Base-by-base conservation (phyloP, 2,113 vertebrate genomes). In the Dendrocopos noguchii region DNA sequence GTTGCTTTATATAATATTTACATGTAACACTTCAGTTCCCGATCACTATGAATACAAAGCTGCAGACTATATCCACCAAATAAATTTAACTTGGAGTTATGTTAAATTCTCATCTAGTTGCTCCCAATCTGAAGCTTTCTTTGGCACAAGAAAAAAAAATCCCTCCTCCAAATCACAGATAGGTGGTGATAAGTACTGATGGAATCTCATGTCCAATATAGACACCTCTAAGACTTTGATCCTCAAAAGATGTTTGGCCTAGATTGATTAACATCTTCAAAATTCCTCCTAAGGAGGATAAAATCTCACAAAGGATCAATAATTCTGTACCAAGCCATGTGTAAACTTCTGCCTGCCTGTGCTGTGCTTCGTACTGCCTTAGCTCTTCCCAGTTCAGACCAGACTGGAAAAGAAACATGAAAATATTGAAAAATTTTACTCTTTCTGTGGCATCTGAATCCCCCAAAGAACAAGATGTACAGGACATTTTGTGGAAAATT, bases 381-480 rank as follows among this genome's bases (percentile, higher is more conserved):
- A 65, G 10, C 20, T 78, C n/a, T 81, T 75, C 29, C 66, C 1
- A 0, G 4, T 78, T 81, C 61, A 71, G 33, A 73, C 29, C 36
- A 52, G 42, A 46, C 24, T 56, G 75, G 59, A 81, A 90, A 90
- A 84, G 21, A 28, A 84, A 15, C 3, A 7, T 39, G 57, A 67
- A 94, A 91, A 83, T 82, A 84, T 24, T 92, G 68, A 84, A 82
- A 91, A 95, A 73, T 55, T 55, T 55, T 31, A 24, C 59, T 72
- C 27, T 82, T 95, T 82, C 55, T 36, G 42, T 61, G 65, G 44
- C 14, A 28, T 82, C 27, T 79, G 47, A 90, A 92, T 34, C 28
- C 33, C 67, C 80, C 68, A 63, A 75, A 87, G 50, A 90, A 90
- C 90, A 76, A 60, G 22, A 67, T 52, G 59, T 92, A 27, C 59